phyloP scores from a whole-genome alignment of 2,113 vertebrate species.

The Alligator sinensis region DNA sequence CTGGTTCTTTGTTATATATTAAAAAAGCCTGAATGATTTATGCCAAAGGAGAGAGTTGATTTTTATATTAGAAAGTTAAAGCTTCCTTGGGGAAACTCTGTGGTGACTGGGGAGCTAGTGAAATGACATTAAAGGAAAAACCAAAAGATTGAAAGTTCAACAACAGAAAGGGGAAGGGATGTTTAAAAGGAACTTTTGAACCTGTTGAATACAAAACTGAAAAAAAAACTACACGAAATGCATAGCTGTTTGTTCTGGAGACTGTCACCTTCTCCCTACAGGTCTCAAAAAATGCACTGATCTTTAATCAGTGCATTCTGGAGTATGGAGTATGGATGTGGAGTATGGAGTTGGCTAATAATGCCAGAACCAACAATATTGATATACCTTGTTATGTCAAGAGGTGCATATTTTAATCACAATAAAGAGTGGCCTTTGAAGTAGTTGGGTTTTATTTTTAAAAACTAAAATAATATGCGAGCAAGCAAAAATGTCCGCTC shows the following conservation, averaged over 20 bases:
- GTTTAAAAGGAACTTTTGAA: not conserved
- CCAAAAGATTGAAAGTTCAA: not conserved
- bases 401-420: not conserved
- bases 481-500: not conserved
- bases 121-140: conserved; percentile 2
- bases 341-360: not conserved
- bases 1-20: not conserved
- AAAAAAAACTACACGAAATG: not conserved
- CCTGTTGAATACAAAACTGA: not conserved
- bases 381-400: not conserved
- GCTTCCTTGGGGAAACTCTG: not conserved
- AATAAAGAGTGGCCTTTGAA: not conserved
- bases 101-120: conserved; percentile 8
- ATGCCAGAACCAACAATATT: not conserved
- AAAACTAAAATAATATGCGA: not conserved
- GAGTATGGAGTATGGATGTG: not conserved
- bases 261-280: not conserved
- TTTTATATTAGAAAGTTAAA: not conserved
- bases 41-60: not conserved
- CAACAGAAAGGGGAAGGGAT: not conserved
- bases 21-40: not conserved
- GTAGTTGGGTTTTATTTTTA: not conserved
- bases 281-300: not conserved
- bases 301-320: not conserved
- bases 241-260: not conserved